Percentiles rank a stretch among this genome's conserved stretches.
Evolutionary conservation across 1,140 invertebrate genomes (phyloP).

Genomic region (Cydia amplana): DNA sequence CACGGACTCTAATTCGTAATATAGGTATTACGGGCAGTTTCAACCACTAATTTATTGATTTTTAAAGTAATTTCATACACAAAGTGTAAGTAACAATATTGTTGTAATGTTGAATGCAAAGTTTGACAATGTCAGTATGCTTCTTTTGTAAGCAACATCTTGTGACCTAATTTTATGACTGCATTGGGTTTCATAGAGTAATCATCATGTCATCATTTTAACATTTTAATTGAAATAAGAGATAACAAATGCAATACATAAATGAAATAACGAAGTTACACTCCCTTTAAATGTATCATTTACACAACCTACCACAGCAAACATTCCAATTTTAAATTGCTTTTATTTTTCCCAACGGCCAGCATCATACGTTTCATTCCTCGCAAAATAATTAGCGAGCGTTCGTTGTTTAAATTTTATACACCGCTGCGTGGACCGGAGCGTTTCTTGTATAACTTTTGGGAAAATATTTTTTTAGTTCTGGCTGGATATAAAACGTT

Average conservation of each 20-base stretch:
- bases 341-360: slow-evolving; percentile 24
- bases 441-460: slow-evolving; percentile 32
- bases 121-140: no score
- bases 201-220: no score
- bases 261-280: background rate
- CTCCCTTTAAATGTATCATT: slow-evolving; percentile 1
- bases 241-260: background rate
- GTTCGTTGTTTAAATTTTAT: slow-evolving; percentile 28
- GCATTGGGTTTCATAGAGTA: no score
- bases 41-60: no score
- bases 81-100: no score
- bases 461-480: slow-evolving; percentile 27
- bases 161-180: no score
- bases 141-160: no score
- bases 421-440: slow-evolving; percentile 12
- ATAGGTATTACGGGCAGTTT: no score
- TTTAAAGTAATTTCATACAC: no score
- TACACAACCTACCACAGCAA: background rate
- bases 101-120: no score
- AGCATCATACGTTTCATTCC: slow-evolving; percentile 23
- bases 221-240: no score
- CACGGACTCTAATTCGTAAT: no score
- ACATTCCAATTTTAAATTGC: slow-evolving; percentile 29
- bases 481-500: slow-evolving; percentile 14
- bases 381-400: slow-evolving; percentile 30